These are phyloP conservation scores for Eleutherodactylus coqui DNA, from an alignment of 2,797 vertebrate species.

Conservation along the genomic window DNA sequence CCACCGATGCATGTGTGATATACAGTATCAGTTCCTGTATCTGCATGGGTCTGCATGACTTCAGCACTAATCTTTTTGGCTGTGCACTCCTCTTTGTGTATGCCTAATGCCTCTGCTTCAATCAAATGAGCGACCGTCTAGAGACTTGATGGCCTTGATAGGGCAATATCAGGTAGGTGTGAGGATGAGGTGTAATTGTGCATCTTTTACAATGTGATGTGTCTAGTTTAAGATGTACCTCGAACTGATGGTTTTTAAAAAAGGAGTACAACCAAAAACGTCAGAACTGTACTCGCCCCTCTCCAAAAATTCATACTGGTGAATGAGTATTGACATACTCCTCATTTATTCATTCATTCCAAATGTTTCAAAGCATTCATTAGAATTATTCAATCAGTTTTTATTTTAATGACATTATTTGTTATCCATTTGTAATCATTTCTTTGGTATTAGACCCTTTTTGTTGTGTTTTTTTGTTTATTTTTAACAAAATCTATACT, in stretches of 20 bases:
- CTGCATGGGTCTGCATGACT: slow-evolving; percentile 25
- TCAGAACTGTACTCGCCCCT: not conserved
- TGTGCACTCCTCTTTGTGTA: not conserved
- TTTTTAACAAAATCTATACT: too few relatives aligned
- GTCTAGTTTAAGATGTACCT: not conserved
- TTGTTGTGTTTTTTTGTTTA: too few relatives aligned
- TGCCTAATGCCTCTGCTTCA: slow-evolving; percentile 30
- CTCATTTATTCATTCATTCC: slow-evolving; percentile 23
- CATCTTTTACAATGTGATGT: not conserved
- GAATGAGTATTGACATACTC: not conserved
- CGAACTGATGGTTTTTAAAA: not conserved
- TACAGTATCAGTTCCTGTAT: slow-evolving; percentile 11
- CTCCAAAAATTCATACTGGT: not conserved
- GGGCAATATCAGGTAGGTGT: slow-evolving; percentile 40
- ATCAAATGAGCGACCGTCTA: not conserved
- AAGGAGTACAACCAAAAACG: not conserved
- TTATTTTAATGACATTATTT: not conserved
- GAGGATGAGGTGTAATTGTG: not conserved
- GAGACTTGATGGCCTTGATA: slow-evolving; percentile 12
- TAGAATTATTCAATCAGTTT: slow-evolving; percentile 9
- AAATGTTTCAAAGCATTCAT: slow-evolving; percentile 19
- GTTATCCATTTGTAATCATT: not conserved
- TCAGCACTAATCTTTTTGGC: too few relatives aligned
- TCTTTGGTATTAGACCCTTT: too few relatives aligned
- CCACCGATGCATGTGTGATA: slow-evolving; percentile 29